Evolutionary conservation across 2,888 invertebrate genomes (phyloP).

Genomic region (Andrena chrysosceles): DNA sequence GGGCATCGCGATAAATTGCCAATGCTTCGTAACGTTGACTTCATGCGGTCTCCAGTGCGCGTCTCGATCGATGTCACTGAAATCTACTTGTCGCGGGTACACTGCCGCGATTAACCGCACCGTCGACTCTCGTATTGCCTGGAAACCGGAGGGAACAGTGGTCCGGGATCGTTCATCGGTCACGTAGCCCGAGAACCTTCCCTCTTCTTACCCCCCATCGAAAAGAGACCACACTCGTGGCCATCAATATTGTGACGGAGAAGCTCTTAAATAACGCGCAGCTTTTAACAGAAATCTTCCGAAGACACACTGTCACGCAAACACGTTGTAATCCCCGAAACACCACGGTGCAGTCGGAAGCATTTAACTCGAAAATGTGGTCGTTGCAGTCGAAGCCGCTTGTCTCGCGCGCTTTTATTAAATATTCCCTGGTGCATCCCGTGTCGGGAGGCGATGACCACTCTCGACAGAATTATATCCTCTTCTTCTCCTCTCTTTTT

Average conservation of each 20-base stretch:
- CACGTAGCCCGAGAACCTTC: background rate
- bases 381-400: conserved; percentile 40
- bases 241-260: too few species aligned
- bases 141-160: background rate
- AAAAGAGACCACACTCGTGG: too few species aligned
- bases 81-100: background rate
- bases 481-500: conserved; percentile 23
- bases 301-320: background rate
- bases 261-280: background rate
- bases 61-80: conserved; percentile 48
- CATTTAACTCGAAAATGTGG: conserved; percentile 20
- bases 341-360: conserved; percentile 23
- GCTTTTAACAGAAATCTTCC: conserved; percentile 6
- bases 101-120: conserved; percentile 30
- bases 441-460: conserved; percentile 60
- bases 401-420: conserved; percentile 58
- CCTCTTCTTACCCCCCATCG: too few species aligned
- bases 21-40: conserved; percentile 56
- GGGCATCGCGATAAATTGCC: conserved; percentile 63
- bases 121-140: background rate
- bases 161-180: conserved; percentile 1
- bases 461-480: conserved; percentile 62
- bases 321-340: background rate
- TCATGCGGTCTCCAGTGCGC: conserved; percentile 40
- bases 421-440: conserved; percentile 63